Conservation (phyloP, 2,113 vertebrate genomes). For the Zosterops lateralis region DNA sequence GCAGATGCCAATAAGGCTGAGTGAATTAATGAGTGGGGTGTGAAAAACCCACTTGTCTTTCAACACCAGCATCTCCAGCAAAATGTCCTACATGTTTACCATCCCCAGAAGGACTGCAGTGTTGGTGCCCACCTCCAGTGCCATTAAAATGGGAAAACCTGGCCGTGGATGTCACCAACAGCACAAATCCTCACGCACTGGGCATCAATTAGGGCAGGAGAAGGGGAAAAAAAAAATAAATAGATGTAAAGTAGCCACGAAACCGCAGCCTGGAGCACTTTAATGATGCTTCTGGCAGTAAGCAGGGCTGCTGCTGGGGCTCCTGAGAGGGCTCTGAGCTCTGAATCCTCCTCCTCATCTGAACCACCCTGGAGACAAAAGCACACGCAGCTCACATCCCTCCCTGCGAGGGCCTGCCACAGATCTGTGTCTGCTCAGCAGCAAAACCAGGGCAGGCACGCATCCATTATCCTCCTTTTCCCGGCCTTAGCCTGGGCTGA, state of each 20-base stretch:
- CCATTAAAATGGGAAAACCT: background rate
- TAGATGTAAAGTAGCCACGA: rapidly evolving
- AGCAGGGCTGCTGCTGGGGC: background rate
- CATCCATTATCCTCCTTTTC: background rate
- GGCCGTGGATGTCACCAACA: background rate
- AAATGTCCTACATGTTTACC: background rate
- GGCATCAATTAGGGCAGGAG: background rate
- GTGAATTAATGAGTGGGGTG: background rate
- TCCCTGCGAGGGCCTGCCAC: background rate
- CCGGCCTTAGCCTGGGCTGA: rapidly evolving
- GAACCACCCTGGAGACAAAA: conserved; percentile 26
- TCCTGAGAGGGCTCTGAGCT: background rate
- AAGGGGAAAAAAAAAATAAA: background rate
- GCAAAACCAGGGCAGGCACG: background rate
- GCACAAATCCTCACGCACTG: background rate
- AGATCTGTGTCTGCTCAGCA: rapidly evolving
- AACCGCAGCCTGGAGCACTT: background rate
- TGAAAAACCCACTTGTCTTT: background rate
- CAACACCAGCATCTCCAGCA: background rate
- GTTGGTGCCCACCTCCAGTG: background rate
- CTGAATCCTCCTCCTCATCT: background rate
- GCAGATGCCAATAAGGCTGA: background rate
- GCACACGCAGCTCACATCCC: background rate
- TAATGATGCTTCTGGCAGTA: background rate
- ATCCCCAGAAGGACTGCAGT: background rate